These are phyloP conservation scores for Phalera bucephala DNA, from an alignment of 2,888 invertebrate genomes.

Conservation along the genomic window DNA sequence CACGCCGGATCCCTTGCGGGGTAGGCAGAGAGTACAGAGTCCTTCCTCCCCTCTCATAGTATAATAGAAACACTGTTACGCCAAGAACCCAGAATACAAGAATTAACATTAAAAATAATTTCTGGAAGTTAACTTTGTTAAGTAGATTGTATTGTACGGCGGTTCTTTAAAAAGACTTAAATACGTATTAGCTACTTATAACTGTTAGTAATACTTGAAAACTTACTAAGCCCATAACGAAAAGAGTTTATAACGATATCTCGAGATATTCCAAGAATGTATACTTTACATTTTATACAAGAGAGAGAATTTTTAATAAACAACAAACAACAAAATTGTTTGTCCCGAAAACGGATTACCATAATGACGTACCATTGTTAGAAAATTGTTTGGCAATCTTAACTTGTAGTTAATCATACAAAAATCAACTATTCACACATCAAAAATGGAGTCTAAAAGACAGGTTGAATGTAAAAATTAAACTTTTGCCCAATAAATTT, in stretches of 20 bases:
- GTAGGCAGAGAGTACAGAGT: too few species aligned
- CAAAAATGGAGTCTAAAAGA: conserved; percentile 8
- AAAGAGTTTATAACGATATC: conserved; percentile 19
- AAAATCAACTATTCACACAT: conserved; percentile 7
- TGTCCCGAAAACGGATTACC: conserved; percentile 60
- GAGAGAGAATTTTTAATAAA: conserved; percentile 27
- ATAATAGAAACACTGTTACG: too few species aligned
- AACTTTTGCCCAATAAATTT: conserved; percentile 66
- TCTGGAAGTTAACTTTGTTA: too few species aligned
- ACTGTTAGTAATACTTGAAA: conserved; percentile 7
- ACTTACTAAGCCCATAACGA: conserved; percentile 13
- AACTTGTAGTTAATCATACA: background rate
- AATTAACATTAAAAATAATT: too few species aligned
- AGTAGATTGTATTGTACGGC: too few species aligned
- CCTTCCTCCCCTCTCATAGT: too few species aligned
- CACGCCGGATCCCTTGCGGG: too few species aligned
- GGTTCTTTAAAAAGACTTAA: too few species aligned
- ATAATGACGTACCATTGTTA: conserved; percentile 68
- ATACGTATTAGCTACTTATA: too few species aligned
- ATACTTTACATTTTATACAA: conserved; percentile 23
- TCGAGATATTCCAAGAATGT: conserved; percentile 17
- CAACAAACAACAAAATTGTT: conserved; percentile 48
- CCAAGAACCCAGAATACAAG: too few species aligned
- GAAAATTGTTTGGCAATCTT: conserved; percentile 10
- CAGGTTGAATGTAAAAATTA: conserved; percentile 44